A percentile compares a stretch with the other conserved stretches of the same genome.
phyloP scores from a whole-genome alignment of 1,140 invertebrate genomes.

The Eulimnadia texana region DNA sequence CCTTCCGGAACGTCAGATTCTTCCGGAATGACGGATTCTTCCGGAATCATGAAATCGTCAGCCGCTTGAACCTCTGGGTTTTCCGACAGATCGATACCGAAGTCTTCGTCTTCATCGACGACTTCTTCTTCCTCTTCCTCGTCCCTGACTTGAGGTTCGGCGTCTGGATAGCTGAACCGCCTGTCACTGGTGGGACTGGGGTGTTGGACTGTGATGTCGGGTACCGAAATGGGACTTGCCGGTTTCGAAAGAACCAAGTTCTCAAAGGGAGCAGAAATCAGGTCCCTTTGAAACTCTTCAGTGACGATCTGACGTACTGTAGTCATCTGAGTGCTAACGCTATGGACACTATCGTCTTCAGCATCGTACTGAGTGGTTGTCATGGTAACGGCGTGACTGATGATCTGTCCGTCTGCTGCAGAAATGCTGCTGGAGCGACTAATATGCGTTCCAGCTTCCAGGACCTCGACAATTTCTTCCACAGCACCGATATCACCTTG shows the following conservation, averaged over 20 bases:
- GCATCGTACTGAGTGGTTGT: conserved; percentile 33
- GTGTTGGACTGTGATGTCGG: conserved; percentile 52
- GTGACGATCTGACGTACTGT: conserved; percentile 24
- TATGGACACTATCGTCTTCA: conserved; percentile 31
- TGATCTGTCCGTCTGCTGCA: background rate
- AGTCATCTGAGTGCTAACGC: conserved; percentile 38
- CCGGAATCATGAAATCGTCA: background rate
- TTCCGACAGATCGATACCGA: background rate
- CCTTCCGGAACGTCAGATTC: conserved; percentile 37
- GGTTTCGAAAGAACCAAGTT: background rate
- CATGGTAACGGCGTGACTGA: conserved; percentile 34
- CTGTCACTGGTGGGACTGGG: conserved; percentile 35
- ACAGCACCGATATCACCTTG: background rate
- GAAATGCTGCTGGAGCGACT: conserved; percentile 16
- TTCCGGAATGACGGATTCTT: conserved; percentile 16
- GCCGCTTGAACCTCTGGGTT: background rate
- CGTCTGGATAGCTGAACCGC: conserved; percentile 36
- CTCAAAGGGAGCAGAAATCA: background rate
- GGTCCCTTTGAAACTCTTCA: background rate
- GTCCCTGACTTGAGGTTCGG: conserved; percentile 24
- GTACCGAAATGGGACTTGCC: conserved; percentile 37
- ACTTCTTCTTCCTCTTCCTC: conserved; percentile 4
- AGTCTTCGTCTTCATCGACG: conserved; percentile 3
- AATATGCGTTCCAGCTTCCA: conserved; percentile 14
- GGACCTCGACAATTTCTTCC: conserved; percentile 12